Conservation (phyloP, 2,113 vertebrate genomes). For the Leiothrix lutea region DNA sequence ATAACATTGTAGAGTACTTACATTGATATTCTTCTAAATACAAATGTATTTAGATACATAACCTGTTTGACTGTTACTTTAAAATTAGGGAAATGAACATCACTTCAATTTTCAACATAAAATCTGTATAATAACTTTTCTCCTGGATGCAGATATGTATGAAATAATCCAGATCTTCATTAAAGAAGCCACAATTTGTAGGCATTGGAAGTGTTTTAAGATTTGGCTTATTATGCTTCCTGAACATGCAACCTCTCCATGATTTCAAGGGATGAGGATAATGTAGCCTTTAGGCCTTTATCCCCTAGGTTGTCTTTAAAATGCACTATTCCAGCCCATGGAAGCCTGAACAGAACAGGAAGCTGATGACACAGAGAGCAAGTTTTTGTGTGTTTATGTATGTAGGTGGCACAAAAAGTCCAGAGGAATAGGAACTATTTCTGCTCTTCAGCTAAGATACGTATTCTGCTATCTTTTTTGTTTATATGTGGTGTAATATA, state of each 20-base stretch:
- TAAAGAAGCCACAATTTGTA: background rate
- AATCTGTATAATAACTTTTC: background rate
- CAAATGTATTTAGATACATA: background rate
- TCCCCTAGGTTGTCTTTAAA: background rate
- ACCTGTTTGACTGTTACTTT: background rate
- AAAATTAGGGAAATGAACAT: background rate
- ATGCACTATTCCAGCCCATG: background rate
- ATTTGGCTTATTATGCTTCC: background rate
- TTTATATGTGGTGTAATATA: background rate
- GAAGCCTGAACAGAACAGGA: background rate
- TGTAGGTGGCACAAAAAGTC: background rate
- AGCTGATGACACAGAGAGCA: background rate
- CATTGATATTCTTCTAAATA: background rate
- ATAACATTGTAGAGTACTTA: background rate
- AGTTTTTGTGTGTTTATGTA: background rate
- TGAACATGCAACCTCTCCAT: background rate
- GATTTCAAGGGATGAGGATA: background rate
- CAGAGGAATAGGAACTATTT: background rate
- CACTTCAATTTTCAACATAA: background rate
- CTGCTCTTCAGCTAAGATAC: background rate
- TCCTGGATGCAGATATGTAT: background rate
- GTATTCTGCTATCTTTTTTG: background rate
- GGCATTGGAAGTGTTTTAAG: background rate
- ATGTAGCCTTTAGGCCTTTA: background rate
- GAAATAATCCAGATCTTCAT: background rate